A percentile compares a stretch with the other conserved stretches of the same genome.
Conservation (phyloP, 2,797 vertebrate species). For the Kryptopterus vitreolus region DNA sequence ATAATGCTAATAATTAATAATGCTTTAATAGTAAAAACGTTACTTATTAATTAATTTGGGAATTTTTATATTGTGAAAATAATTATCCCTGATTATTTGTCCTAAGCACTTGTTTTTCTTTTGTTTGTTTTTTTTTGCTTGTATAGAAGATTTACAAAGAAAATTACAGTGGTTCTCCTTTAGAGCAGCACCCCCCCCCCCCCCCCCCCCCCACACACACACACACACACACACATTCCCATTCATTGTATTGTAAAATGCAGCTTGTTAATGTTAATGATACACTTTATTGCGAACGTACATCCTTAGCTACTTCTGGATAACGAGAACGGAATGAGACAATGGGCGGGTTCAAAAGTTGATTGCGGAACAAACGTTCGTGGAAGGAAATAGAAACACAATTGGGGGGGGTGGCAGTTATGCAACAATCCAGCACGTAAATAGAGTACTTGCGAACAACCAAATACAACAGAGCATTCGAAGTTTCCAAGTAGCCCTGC, state of each 20-base stretch:
- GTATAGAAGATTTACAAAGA: not conserved
- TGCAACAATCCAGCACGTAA: not conserved
- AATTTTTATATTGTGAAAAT: not conserved
- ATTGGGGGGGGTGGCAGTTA: not conserved
- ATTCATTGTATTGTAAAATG: not conserved
- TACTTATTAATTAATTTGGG: not conserved
- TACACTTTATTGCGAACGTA: not conserved
- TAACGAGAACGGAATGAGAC: not conserved
- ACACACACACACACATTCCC: slow-evolving; percentile 3
- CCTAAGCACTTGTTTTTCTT: not conserved
- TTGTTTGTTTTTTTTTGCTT: not conserved
- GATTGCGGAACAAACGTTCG: not conserved
- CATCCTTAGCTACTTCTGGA: not conserved
- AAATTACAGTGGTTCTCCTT: not conserved
- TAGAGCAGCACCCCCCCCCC: not conserved
- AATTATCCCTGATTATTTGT: not conserved
- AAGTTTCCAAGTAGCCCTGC: not conserved
- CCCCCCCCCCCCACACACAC: no score
- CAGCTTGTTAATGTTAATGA: not conserved
- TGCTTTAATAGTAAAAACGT: not conserved
- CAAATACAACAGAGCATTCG: not conserved
- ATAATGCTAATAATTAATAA: not conserved
- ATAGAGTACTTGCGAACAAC: not conserved
- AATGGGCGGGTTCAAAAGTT: slow-evolving; percentile 1
- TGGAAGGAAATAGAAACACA: not conserved